Conservation (phyloP, 53 echinoderm and acorn worm genomes). For the Echinarachnius parma region DNA sequence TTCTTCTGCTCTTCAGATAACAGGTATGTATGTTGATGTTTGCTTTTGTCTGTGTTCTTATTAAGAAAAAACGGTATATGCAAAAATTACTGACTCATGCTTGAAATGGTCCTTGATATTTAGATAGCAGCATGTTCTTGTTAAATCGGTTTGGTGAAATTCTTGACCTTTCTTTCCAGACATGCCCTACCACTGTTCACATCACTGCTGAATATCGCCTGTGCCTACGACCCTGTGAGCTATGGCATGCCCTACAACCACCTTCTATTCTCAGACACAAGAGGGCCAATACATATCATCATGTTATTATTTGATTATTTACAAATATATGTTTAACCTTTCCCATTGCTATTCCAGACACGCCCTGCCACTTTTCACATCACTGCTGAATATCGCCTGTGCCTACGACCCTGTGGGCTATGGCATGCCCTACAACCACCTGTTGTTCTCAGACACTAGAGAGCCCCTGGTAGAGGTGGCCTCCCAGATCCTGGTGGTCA, state of each 20-base stretch:
- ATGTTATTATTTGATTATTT: too few relatives aligned
- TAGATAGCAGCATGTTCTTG: too few relatives aligned
- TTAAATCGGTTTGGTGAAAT: too few relatives aligned
- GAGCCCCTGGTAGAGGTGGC: slow-evolving; percentile 99
- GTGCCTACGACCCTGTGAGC: slow-evolving; percentile 88
- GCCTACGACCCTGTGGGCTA: slow-evolving; percentile 96
- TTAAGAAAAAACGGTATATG: too few relatives aligned
- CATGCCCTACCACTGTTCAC: slow-evolving; percentile 93
- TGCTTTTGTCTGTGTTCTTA: too few relatives aligned
- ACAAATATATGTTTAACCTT: too few relatives aligned
- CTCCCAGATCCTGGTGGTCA: slow-evolving; percentile 93
- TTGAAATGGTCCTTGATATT: too few relatives aligned
- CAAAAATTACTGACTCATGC: too few relatives aligned
- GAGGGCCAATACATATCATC: too few relatives aligned
- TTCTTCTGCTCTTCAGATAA: slow-evolving; percentile 98
- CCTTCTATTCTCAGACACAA: slow-evolving; percentile 69
- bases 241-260: slow-evolving; percentile 88
- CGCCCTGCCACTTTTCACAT: slow-evolving; percentile 96
- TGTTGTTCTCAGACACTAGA: slow-evolving; percentile 81
- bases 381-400: slow-evolving; percentile 83
- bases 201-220: slow-evolving; percentile 75
- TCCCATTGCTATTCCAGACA: slow-evolving; percentile 65
- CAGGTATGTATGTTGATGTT: too few relatives aligned
- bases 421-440: slow-evolving; percentile 94
- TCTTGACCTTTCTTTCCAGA: too few relatives aligned